Evolutionary conservation across 2,888 invertebrate species (phyloP).

Genomic region (Megaustenia siamemsis): DNA sequence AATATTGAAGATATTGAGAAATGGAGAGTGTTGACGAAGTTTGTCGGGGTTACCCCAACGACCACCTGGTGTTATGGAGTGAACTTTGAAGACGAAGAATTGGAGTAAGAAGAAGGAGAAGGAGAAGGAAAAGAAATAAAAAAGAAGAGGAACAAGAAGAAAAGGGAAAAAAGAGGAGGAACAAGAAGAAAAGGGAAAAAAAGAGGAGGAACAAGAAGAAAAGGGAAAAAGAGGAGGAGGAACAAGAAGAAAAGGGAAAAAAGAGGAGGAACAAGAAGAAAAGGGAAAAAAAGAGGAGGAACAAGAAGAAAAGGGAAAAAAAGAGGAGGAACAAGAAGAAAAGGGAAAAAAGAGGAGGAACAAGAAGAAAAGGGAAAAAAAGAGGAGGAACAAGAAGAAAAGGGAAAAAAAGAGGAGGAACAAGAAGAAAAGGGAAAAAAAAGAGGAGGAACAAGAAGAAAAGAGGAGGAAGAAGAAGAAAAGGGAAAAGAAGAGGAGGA

Average conservation of each 20-base stretch:
- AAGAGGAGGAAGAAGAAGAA: not conserved
- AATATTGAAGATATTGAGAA: too few relatives aligned
- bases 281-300: too few relatives aligned
- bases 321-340: not conserved
- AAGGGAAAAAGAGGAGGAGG: not conserved
- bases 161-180: too few relatives aligned
- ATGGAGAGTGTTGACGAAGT: too few relatives aligned
- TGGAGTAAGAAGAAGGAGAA: too few relatives aligned
- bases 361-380: not conserved
- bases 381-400: too few relatives aligned
- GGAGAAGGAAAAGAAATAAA: too few relatives aligned
- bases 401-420: not conserved
- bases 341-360: not conserved
- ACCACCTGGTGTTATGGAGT: too few relatives aligned
- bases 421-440: not conserved
- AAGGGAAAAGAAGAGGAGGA: not conserved
- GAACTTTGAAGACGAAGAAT: too few relatives aligned
- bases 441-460: not conserved
- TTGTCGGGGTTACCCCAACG: too few relatives aligned
- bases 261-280: not conserved
- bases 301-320: not conserved
- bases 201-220: not conserved
- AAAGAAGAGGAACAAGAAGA: too few relatives aligned
- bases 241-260: not conserved
- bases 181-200: too few relatives aligned